phyloP scores from a whole-genome alignment of 2,113 vertebrate species.

The Cinclus mexicanus region DNA sequence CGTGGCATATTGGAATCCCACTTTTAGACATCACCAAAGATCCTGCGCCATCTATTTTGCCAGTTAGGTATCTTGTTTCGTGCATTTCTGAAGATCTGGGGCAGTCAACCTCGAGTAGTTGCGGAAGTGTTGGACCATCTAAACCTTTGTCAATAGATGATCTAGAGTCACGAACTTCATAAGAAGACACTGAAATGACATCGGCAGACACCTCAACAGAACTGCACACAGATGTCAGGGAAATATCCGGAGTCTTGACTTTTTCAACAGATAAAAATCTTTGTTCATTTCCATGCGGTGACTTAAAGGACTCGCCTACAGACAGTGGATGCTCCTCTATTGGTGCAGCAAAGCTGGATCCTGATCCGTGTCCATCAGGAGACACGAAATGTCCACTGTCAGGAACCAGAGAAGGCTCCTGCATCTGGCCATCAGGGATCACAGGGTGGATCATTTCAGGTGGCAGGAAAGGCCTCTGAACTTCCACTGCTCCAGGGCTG shows the following conservation, averaged over 20 bases:
- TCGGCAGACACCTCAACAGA: neutral
- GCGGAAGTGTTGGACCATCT: neutral
- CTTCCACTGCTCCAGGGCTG: neutral
- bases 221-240: neutral
- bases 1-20: slow-evolving; percentile 30
- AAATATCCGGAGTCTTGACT: neutral
- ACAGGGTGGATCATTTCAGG: slow-evolving; percentile 16
- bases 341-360: neutral
- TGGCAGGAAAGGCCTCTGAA: slow-evolving; percentile 34
- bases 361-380: slow-evolving; percentile 30
- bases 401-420: neutral
- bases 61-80: neutral
- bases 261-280: neutral
- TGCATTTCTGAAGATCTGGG: slow-evolving; percentile 58
- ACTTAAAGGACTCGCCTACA: slow-evolving; percentile 61
- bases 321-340: slow-evolving; percentile 11
- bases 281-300: slow-evolving; percentile 40
- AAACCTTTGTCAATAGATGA: neutral
- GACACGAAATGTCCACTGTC: slow-evolving; percentile 33
- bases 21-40: neutral
- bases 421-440: neutral
- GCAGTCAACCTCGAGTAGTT: slow-evolving; percentile 58
- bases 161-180: neutral
- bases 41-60: neutral
- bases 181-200: neutral